Conservation (phyloP, 2,797 vertebrate genomes). For the Anguilla obscura region DNA sequence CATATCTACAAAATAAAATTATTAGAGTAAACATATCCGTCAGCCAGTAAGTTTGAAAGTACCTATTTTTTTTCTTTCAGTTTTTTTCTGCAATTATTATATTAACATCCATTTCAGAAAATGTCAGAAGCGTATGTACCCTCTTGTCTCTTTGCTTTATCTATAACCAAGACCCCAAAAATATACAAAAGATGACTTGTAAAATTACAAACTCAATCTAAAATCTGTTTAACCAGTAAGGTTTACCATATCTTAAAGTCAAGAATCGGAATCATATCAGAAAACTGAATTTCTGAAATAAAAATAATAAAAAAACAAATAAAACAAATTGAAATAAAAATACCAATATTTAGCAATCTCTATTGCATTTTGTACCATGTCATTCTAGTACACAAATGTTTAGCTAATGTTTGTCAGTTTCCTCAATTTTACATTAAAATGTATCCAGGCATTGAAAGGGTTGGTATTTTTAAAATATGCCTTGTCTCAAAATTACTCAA, state of each 20-base stretch:
- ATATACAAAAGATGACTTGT: neutral
- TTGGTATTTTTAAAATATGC: neutral
- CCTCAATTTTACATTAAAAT: neutral
- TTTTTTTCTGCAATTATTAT: neutral
- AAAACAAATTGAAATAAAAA: neutral
- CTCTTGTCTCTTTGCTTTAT: neutral
- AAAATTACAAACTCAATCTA: neutral
- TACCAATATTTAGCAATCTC: neutral
- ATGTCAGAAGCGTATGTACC: neutral
- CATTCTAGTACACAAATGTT: neutral
- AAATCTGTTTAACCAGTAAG: neutral
- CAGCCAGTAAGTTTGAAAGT: neutral
- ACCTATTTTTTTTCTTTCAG: neutral
- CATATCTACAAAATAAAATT: neutral
- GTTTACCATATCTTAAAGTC: neutral
- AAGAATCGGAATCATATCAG: neutral
- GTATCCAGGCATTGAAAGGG: neutral
- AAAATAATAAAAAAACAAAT: neutral
- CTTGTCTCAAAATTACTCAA: neutral
- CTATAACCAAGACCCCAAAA: neutral
- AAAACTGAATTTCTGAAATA: conserved; percentile 12
- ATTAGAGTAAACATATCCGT: neutral
- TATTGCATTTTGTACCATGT: neutral
- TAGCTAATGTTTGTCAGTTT: neutral
- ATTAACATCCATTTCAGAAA: neutral